Percentiles rank a stretch among this genome's conserved stretches.
Evolutionary conservation across 2,797 vertebrate species (phyloP).

Genomic region (Onychomys arenicola): DNA sequence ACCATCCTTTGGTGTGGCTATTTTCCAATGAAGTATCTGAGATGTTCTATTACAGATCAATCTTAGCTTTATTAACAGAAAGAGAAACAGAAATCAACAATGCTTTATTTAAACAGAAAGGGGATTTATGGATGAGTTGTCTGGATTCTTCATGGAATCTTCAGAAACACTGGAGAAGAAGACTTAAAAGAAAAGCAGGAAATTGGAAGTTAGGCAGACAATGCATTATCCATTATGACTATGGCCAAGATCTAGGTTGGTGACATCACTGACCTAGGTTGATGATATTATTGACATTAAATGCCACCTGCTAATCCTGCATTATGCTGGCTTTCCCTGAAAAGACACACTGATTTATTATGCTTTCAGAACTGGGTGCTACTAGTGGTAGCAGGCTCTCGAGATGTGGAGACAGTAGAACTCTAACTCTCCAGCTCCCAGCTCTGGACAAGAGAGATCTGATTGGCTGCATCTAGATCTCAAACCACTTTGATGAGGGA

Average conservation of each 20-base stretch:
- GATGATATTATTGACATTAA: background rate
- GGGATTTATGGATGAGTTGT: background rate
- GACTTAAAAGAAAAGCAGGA: background rate
- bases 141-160: background rate
- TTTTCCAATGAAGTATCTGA: background rate
- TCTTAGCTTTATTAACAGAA: constrained; percentile 20
- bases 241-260: background rate
- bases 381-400: no score
- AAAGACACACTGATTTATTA: background rate
- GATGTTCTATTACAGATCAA: background rate
- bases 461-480: background rate
- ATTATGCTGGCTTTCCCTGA: background rate
- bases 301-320: background rate
- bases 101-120: background rate
- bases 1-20: background rate
- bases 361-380: background rate
- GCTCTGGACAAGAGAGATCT: background rate
- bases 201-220: background rate
- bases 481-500: background rate
- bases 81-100: no score
- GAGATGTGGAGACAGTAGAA: no score
- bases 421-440: background rate
- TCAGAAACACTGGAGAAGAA: background rate
- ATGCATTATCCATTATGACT: background rate
- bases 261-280: background rate